Conservation (phyloP, 2,113 vertebrate species). For the Xenopus borealis region DNA sequence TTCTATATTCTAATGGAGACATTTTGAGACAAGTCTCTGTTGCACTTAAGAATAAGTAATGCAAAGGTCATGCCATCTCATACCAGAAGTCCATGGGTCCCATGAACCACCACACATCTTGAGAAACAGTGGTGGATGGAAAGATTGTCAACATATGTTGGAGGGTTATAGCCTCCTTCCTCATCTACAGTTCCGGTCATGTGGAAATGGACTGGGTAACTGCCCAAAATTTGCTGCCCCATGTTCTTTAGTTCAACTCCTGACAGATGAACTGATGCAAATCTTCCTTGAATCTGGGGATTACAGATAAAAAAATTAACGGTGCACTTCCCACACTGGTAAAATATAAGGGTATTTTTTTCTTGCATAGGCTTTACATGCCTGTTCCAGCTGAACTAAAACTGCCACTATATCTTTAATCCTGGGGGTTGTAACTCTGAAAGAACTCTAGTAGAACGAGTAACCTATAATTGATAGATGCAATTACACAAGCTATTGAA, state of each 20-base stretch:
- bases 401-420: too few relatives aligned
- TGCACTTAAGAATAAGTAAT: constrained; percentile 18
- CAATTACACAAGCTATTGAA: too few relatives aligned
- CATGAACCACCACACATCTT: constrained; percentile 52
- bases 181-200: constrained; percentile 50
- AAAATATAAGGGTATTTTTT: too few relatives aligned
- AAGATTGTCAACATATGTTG: constrained; percentile 33
- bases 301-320: background rate
- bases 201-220: constrained; percentile 51
- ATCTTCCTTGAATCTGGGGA: constrained; percentile 55
- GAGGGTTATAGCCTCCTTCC: constrained; percentile 39
- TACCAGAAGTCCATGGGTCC: constrained; percentile 60
- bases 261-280: constrained; percentile 52
- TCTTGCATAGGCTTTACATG: too few relatives aligned
- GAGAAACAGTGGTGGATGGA: constrained; percentile 58
- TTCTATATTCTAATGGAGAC: background rate
- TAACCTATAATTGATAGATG: too few relatives aligned
- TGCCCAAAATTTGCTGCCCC: constrained; percentile 47
- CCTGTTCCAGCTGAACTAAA: too few relatives aligned
- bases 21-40: background rate
- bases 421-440: too few relatives aligned
- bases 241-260: constrained; percentile 49
- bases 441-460: too few relatives aligned
- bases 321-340: too few relatives aligned
- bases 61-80: constrained; percentile 37